A percentile compares a stretch with the other conserved stretches of the same genome.
These are phyloP conservation scores for Tinea pellionella DNA, from an alignment of 2,888 invertebrate species.

Conservation along the genomic window DNA sequence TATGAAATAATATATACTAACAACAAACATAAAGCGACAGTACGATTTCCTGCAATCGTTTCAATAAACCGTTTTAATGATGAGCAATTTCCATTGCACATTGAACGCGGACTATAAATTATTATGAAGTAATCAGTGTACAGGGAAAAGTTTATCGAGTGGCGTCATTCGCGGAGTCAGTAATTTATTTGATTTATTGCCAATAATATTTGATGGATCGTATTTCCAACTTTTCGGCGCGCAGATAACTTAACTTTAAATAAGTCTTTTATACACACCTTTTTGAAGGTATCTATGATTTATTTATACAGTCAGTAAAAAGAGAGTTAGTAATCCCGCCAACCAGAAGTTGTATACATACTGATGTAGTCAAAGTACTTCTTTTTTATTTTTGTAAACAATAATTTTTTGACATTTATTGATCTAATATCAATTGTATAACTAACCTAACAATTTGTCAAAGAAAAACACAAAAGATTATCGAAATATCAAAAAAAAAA, in stretches of 20 bases:
- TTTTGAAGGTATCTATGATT: not conserved
- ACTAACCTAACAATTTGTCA: too few species aligned
- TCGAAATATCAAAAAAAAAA: too few species aligned
- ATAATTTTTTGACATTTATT: too few species aligned
- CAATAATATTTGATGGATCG: constrained; percentile 65
- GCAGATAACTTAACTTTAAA: constrained; percentile 5
- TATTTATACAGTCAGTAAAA: not conserved
- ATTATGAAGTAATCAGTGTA: constrained; percentile 63
- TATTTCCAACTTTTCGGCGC: constrained; percentile 14
- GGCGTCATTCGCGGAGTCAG: constrained; percentile 37
- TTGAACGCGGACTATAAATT: constrained; percentile 51
- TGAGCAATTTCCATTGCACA: constrained; percentile 36
- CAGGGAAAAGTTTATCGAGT: constrained; percentile 28
- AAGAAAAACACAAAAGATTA: too few species aligned
- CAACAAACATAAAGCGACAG: not conserved
- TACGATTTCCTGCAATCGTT: constrained; percentile 12
- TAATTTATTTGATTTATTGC: constrained; percentile 49
- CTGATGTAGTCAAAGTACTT: too few species aligned
- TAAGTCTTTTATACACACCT: not conserved
- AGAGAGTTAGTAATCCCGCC: too few species aligned
- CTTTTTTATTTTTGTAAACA: too few species aligned
- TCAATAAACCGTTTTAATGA: constrained; percentile 20
- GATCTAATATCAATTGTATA: too few species aligned
- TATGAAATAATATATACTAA: not conserved
- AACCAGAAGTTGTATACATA: too few species aligned